These are phyloP conservation scores for Pimpla rufipes DNA, from an alignment of 2,888 invertebrate species.

Conservation along the genomic window DNA sequence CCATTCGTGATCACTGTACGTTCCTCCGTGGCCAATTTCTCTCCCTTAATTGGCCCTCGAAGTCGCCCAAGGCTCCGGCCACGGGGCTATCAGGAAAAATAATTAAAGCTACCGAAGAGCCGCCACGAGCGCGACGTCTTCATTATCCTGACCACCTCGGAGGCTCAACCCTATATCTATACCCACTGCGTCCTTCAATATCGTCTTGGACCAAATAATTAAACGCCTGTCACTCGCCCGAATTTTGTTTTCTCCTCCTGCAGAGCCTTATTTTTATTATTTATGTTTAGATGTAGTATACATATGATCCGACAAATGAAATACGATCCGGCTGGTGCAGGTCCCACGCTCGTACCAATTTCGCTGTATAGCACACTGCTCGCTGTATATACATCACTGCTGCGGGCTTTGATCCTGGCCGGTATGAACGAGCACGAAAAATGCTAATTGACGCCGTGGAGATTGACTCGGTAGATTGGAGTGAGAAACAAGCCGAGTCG, in stretches of 20 bases:
- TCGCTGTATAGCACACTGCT: conserved; percentile 24
- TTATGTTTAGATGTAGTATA: conserved; percentile 14
- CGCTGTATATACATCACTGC: neutral
- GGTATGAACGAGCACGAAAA: conserved; percentile 61
- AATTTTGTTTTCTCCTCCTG: conserved; percentile 47
- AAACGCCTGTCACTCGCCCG: conserved; percentile 40
- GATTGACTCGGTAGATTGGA: conserved; percentile 57
- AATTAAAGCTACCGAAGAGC: conserved; percentile 57
- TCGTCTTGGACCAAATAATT: conserved; percentile 22
- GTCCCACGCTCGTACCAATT: conserved; percentile 55
- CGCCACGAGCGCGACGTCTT: conserved; percentile 52
- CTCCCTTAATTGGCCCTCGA: conserved; percentile 55
- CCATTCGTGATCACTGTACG: conserved; percentile 33
- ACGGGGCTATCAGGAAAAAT: conserved; percentile 44
- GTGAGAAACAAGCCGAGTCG: conserved; percentile 59
- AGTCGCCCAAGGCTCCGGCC: conserved; percentile 21
- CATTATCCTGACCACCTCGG: conserved; percentile 45
- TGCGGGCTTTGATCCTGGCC: conserved; percentile 46
- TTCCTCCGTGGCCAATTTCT: conserved; percentile 43
- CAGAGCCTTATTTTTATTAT: conserved; percentile 36
- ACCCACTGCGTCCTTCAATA: neutral
- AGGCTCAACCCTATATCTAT: neutral
- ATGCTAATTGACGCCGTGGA: conserved; percentile 64
- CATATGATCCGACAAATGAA: conserved; percentile 35
- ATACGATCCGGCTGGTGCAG: conserved; percentile 42